phyloP scores from a whole-genome alignment of 2,113 vertebrate species.

The Macquaria australasica region DNA sequence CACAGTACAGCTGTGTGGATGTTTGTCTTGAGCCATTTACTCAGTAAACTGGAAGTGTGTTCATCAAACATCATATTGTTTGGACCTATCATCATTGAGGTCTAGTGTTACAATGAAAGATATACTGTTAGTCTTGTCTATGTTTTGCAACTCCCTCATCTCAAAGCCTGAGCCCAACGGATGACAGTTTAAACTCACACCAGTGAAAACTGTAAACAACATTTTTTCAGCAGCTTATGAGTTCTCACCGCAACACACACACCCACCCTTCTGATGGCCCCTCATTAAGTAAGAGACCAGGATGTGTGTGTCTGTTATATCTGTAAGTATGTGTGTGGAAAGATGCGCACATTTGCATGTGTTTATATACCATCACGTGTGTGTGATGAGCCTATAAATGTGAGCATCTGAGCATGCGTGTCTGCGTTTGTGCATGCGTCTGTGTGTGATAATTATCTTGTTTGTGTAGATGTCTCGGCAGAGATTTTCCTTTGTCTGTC shows the following conservation, averaged over 20 bases:
- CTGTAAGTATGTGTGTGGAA: constrained; percentile 29
- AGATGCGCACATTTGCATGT: not conserved
- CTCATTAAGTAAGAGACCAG: constrained; percentile 66
- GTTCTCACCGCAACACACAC: constrained; percentile 58
- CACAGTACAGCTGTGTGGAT: constrained; percentile 44
- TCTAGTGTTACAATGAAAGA: constrained; percentile 43
- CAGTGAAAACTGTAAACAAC: constrained; percentile 81
- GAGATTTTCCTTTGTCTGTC: constrained; percentile 74
- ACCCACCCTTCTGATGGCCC: constrained; percentile 56
- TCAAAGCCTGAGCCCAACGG: constrained; percentile 43
- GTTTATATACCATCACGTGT: constrained; percentile 10
- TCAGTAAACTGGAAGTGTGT: constrained; percentile 48
- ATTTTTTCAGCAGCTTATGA: constrained; percentile 82
- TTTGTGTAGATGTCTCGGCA: constrained; percentile 71
- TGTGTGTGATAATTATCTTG: constrained; percentile 77
- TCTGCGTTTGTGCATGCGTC: constrained; percentile 57
- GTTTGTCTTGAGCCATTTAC: constrained; percentile 39
- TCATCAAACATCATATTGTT: constrained; percentile 56
- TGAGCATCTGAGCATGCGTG: constrained; percentile 20
- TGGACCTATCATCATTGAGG: constrained; percentile 32
- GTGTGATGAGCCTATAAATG: constrained; percentile 19
- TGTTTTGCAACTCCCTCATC: constrained; percentile 36
- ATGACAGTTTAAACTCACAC: constrained; percentile 73
- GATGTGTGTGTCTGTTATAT: constrained; percentile 47
- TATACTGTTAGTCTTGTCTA: not conserved